Evolutionary conservation across 2,888 invertebrate species (phyloP).

Genomic region (Plagiodera versicolora): DNA sequence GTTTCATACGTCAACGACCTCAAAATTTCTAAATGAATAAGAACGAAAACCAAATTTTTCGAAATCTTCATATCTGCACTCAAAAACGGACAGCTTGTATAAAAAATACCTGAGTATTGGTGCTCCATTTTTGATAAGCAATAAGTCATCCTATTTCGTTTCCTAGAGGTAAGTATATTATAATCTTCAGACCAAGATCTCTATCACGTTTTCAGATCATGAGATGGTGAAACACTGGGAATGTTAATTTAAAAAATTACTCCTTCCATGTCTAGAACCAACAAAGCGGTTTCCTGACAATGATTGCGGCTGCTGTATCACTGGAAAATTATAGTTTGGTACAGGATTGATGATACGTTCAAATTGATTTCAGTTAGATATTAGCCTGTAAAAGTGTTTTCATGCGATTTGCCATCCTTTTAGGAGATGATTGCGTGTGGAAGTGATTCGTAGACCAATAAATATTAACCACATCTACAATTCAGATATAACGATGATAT

Average conservation of each 20-base stretch:
- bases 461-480: slow-evolving; percentile 8
- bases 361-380: slow-evolving; percentile 17
- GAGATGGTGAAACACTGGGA: slow-evolving; percentile 14
- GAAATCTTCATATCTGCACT: too few relatives aligned
- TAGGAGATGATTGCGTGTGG: slow-evolving; percentile 9
- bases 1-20: too few relatives aligned
- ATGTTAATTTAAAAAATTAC: slow-evolving; percentile 22
- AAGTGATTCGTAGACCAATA: slow-evolving; percentile 6
- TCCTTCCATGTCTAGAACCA: slow-evolving; percentile 25
- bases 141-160: too few relatives aligned
- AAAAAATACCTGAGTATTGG: too few relatives aligned
- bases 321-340: slow-evolving; percentile 19
- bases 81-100: too few relatives aligned
- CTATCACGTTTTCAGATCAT: slow-evolving; percentile 12
- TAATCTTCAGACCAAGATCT: background rate
- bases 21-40: too few relatives aligned
- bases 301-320: slow-evolving; percentile 28
- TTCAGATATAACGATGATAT: background rate
- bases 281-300: slow-evolving; percentile 26
- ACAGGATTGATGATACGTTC: slow-evolving; percentile 17
- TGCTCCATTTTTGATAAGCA: too few relatives aligned
- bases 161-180: background rate
- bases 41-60: too few relatives aligned
- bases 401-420: slow-evolving; percentile 9
- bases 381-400: slow-evolving; percentile 10